Conservation (phyloP, 1,140 invertebrate species). For the Aradophagus sp. region DNA sequence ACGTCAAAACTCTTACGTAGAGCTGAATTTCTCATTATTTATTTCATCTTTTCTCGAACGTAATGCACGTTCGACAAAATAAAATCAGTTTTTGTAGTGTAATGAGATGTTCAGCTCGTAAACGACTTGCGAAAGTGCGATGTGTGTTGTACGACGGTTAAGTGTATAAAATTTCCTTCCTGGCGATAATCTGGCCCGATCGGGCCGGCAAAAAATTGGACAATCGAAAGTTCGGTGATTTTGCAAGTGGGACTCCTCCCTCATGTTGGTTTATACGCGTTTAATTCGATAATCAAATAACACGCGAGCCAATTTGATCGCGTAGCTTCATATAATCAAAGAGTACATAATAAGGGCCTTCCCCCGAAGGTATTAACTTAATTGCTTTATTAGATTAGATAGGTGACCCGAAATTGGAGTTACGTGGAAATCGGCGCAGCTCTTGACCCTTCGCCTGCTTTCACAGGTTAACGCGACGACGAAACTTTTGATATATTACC, state of each 20-base stretch:
- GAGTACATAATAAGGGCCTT: constrained; percentile 60
- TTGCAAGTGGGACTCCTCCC: constrained; percentile 55
- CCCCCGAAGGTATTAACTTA: constrained; percentile 62
- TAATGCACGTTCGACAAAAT: too few relatives aligned
- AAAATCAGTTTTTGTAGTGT: too few relatives aligned
- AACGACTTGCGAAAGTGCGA: background rate
- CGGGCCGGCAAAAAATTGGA: constrained; percentile 41
- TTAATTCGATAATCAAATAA: constrained; percentile 65
- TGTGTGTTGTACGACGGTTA: constrained; percentile 26
- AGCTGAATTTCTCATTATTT: too few relatives aligned
- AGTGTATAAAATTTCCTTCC: constrained; percentile 43
- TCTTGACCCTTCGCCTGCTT: constrained; percentile 39
- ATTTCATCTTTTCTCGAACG: too few relatives aligned
- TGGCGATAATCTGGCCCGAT: constrained; percentile 21
- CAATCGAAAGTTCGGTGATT: constrained; percentile 53
- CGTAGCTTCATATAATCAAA: constrained; percentile 62
- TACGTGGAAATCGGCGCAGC: constrained; percentile 48
- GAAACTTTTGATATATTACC: constrained; percentile 28
- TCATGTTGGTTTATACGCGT: constrained; percentile 60
- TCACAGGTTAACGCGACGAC: constrained; percentile 25
- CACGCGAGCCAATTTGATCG: constrained; percentile 58
- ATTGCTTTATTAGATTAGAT: constrained; percentile 67
- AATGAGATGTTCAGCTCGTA: too few relatives aligned
- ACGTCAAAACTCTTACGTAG: too few relatives aligned
- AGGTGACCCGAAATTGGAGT: constrained; percentile 58